Base-by-base conservation (phyloP, 2,797 vertebrate genomes). In the Gymnoscopelus microlampas region DNA sequence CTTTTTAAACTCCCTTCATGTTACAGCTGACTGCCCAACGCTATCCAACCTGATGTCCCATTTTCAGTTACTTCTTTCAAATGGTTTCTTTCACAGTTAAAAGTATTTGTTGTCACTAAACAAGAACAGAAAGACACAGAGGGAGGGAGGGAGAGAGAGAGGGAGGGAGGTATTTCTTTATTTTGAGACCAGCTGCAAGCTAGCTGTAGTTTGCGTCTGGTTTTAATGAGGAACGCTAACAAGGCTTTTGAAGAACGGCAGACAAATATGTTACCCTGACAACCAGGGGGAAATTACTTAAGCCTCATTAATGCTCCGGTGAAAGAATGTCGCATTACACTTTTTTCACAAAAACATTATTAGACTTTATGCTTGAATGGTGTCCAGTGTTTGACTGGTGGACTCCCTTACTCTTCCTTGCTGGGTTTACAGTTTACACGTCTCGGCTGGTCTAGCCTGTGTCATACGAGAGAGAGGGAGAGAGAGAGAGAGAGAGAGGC, bases 401-500 rank as follows among this genome's bases (percentile, higher is more conserved):
- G 3, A 23, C 35, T 56, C 60, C 71, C 47, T 49, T 60, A 67
- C 54, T 66, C 48, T n/a, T 15, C 60, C 53, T 66, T n/a, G 15
- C 58, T 75, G 65, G 32, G 19, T 80, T 78, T 84, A 79, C 61
- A 71, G 74, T 77, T 82, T 66, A 77, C 62, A 68, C 57, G 53
- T 73, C 55, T 77, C 80, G 82, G 82, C 82, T 72, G 75, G 81
- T 71, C 82, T 77, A 88, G 84, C 79, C 78, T 81, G 73, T 89
- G 83, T 79, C 82, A 76, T 76, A 14, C 4, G 70, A 44, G 77
- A 57, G 60, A 60, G 65, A 63, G 68, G 56, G 61, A 53, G 66
- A 51, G 66, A 55, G 75, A 73, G 66, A 23, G 77, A 68, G 79
- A 58, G 66, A 63, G 68, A 60, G 65, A 64, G 57, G 85, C 88